Evolutionary conservation across 2,888 invertebrate genomes (phyloP).

Genomic region (Aelia acuminata): DNA sequence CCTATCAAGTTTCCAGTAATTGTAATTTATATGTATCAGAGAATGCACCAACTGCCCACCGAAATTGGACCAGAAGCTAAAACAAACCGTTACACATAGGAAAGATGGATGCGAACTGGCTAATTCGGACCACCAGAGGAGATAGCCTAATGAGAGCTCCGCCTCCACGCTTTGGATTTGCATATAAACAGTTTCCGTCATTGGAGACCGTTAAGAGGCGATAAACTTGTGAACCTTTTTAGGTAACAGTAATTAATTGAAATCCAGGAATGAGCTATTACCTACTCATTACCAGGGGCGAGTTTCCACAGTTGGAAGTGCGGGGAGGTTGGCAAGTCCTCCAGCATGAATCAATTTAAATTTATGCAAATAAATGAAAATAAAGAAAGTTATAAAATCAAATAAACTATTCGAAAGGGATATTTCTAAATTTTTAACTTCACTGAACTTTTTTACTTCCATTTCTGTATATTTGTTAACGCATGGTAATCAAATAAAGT

Average conservation of each 20-base stretch:
- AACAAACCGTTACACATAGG: constrained; percentile 21
- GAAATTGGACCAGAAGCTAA: background rate
- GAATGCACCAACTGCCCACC: background rate
- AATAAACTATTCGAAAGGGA: background rate
- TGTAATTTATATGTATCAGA: constrained; percentile 43
- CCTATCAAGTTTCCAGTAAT: background rate
- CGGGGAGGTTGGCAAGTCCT: background rate
- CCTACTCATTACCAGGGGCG: constrained; percentile 11
- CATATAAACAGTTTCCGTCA: constrained; percentile 47
- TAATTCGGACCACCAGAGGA: constrained; percentile 31
- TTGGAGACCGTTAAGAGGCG: constrained; percentile 29
- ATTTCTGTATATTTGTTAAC: background rate
- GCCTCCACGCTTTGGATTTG: background rate
- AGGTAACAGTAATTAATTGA: constrained; percentile 15
- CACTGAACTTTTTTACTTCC: background rate
- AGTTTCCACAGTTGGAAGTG: constrained; percentile 14
- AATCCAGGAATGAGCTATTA: background rate
- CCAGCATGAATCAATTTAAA: background rate
- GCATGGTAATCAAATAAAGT: too few species aligned
- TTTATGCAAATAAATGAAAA: background rate
- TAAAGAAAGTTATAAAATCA: background rate
- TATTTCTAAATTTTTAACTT: background rate
- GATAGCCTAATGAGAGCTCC: constrained; percentile 37
- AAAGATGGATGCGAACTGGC: constrained; percentile 15
- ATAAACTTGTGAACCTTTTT: constrained; percentile 16